Base-by-base conservation (phyloP, 2,888 invertebrate species). In the Lasioglossum figueresi region DNA sequence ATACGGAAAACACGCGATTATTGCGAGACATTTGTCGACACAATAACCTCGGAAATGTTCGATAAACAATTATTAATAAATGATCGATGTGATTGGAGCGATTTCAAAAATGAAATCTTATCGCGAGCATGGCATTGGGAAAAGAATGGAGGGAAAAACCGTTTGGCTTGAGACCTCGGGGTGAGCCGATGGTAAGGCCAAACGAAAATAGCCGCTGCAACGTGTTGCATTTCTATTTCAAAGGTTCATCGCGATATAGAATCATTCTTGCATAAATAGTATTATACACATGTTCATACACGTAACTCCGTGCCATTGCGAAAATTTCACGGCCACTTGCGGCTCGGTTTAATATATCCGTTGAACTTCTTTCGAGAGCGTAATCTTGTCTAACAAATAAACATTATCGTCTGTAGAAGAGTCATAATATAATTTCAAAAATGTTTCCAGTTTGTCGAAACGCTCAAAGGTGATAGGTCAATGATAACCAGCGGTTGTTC, bases 181-280 rank as follows among this genome's bases (percentile, higher is more conserved):
- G 52, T 56, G 63, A 84, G 27, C 12, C 10, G 78, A 71, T 63
- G 48, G 70, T 84, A 84, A 84, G 66, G 84, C 84, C 72, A 68
- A 76, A 68, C 82, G 27, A 86, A 86, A 86, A 86, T 86, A 86
- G 76, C 76, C 48, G 27, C 73, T 79, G 82, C 82, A 86, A 82
- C 81, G 52, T 85, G 68, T 81, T 86, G 86, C 78, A 76, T 72
- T 31, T 73, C n/a, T 37, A 79, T 82, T 84, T 84, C 10, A 70
- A 84, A 84, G 84, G 78, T 78, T 75, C 43, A 34, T 52, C 40
- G 12, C 48, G 23, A 74, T 74, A 78, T 78, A 83, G 23, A 5
- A 23, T 16, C 27, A 72, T 23, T 43, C n/a, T 83, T 23, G 31
- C 73, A 71, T 68, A 83, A 83, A 68, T 73, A 83, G 45, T 76